Evolutionary conservation across 53 echinoderm and acorn worm genomes (phyloP).

Genomic region (Apostichopus leukothele): DNA sequence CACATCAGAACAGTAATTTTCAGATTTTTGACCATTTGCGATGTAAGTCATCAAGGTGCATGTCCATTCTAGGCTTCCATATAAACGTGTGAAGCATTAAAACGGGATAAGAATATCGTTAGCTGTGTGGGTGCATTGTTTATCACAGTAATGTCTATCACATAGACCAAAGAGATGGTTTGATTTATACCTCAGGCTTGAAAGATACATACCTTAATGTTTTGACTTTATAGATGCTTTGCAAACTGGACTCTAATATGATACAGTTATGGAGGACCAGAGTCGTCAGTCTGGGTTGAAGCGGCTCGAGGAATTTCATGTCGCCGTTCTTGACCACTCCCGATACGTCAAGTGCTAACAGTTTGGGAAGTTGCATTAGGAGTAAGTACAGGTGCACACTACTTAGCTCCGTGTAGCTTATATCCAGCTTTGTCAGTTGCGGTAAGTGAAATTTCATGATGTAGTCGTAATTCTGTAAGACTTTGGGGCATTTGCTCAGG

Average conservation of each 20-base stretch:
- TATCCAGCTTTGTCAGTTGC: slow-evolving; percentile 66
- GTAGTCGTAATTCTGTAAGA: slow-evolving; percentile 53
- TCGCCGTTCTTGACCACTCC: slow-evolving; percentile 82
- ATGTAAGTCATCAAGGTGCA: too few species aligned
- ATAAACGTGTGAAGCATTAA: too few species aligned
- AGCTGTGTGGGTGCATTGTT: too few species aligned
- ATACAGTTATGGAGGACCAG: slow-evolving; percentile 87
- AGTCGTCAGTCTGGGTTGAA: slow-evolving; percentile 59
- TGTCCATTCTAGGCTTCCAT: too few species aligned
- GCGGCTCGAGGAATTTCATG: slow-evolving; percentile 66
- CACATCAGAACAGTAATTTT: too few species aligned
- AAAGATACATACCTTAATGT: slow-evolving; percentile 60
- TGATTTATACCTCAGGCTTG: too few species aligned
- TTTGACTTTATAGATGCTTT: slow-evolving; percentile 58
- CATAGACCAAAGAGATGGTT: too few species aligned
- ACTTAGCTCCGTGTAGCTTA: slow-evolving; percentile 74
- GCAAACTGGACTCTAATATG: slow-evolving; percentile 67
- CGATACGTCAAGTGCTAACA: slow-evolving; percentile 78
- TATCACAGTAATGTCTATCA: too few species aligned
- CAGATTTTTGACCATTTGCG: too few species aligned
- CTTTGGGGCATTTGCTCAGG: slow-evolving; percentile 52
- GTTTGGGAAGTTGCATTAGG: slow-evolving; percentile 57
- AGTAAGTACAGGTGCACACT: slow-evolving; percentile 66
- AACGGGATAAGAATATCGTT: too few species aligned
- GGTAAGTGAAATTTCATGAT: slow-evolving; percentile 61